Base-by-base conservation (phyloP, 2,888 invertebrate genomes). In the Drosophila merina region DNA sequence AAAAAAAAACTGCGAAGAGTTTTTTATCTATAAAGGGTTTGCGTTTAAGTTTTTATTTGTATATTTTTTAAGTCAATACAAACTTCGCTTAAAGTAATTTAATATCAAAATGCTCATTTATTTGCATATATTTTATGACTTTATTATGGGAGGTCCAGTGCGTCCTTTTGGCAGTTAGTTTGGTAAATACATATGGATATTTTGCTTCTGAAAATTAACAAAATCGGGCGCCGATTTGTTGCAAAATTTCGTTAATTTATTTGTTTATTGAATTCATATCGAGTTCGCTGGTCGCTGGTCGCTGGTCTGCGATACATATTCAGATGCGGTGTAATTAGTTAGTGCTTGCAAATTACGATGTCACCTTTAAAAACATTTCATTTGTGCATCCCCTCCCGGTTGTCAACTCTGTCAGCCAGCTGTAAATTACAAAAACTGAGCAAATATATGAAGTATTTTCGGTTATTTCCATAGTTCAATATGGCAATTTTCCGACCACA, bases 171-270 rank as follows among this genome's bases (percentile, higher is more conserved):
- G 57, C 52, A 38, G 54, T 20, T 20, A 20, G 20, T 20, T 20
- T 20, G 20, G 20, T 20, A 20, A 20, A 20, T 20, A 20, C 20
- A 20, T 20, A 20, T 20, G 20, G 20, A 20, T 20, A 20, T 20
- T 20, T 20, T 20, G 20, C 20, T 20, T 20, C 2, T 20, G 20
- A 20, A 20, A 75, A 85, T 82, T 85, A 83, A 80, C 85, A 82
- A 73, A 85, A 80, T 75, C 73, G 73, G 63, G 49, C 62, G 71
- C 72, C 68, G 79, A 77, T 83, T 80, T 80, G 69, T 58, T 40
- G 67, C 45, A 48, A 72, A 42, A 80, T 73, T 58, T 57, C 59
- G 75, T 77, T 83, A 79, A 83, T 83, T 85, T 83, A 85, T 83
- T 83, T 82, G 78, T 60, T 73, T 74, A 81, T 70, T 75, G 70